Evolutionary conservation across 2,113 vertebrate species (phyloP).

Genomic region (Melanotaenia duboulayi): DNA sequence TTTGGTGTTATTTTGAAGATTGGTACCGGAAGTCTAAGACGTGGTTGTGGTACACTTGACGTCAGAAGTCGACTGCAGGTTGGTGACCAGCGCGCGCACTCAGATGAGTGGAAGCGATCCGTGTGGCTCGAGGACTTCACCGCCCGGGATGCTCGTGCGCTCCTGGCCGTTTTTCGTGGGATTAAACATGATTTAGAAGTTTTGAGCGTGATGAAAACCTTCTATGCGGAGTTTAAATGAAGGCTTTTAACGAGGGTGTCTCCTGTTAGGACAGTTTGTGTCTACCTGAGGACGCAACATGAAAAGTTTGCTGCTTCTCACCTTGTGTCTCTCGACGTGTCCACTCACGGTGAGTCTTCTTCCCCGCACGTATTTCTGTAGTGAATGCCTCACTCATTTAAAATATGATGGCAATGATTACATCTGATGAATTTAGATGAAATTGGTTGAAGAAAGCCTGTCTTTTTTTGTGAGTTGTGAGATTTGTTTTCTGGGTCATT

Average conservation of each 20-base stretch:
- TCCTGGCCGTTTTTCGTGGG: background rate
- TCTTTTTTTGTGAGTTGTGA: no score
- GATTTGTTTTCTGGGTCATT: background rate
- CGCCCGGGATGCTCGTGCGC: background rate
- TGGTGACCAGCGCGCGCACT: background rate
- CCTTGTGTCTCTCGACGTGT: conserved; percentile 40
- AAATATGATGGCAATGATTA: no score
- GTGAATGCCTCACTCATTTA: background rate
- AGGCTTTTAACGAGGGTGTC: background rate
- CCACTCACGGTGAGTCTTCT: conserved; percentile 50
- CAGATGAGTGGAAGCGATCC: conserved; percentile 8
- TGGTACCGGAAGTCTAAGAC: rapidly evolving
- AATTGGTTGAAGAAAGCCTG: no score
- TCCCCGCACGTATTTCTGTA: background rate
- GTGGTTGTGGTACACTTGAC: rapidly evolving
- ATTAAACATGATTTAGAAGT: background rate
- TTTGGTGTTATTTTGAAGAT: conserved; percentile 48
- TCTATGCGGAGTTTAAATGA: conserved; percentile 30
- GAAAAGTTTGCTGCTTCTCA: conserved; percentile 54
- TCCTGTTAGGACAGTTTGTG: background rate
- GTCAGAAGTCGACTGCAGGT: background rate
- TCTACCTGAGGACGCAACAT: conserved; percentile 35
- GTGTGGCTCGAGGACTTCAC: background rate
- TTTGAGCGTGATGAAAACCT: background rate
- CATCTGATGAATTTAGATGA: no score